Evolutionary conservation across 2,888 invertebrate genomes (phyloP).

Genomic region (Cerceris ruficornis): DNA sequence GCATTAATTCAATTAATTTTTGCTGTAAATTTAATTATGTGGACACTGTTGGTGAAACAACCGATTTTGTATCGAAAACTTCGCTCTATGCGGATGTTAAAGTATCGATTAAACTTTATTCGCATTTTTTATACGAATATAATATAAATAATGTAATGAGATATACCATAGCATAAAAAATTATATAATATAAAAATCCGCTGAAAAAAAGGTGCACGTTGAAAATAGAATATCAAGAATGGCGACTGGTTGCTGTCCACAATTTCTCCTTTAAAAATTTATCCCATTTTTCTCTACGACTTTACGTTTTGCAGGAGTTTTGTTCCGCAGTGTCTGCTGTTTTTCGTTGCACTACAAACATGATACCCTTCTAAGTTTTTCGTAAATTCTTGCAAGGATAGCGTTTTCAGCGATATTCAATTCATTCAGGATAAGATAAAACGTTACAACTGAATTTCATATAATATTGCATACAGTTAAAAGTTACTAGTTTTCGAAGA

Average conservation of each 20-base stretch:
- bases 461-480: background rate
- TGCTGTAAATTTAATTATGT: too few species aligned
- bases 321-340: conserved; percentile 37
- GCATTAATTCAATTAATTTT: too few species aligned
- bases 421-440: background rate
- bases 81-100: too few species aligned
- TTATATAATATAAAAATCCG: too few species aligned
- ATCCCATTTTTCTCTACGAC: conserved; percentile 67
- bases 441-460: background rate
- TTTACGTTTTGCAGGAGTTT: conserved; percentile 55
- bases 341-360: conserved; percentile 52
- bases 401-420: conserved; percentile 4
- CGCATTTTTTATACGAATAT: too few species aligned
- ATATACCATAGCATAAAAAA: too few species aligned
- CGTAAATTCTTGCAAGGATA: conserved; percentile 11
- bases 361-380: conserved; percentile 37
- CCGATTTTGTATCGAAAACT: too few species aligned
- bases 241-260: conserved; percentile 32
- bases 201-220: conserved; percentile 22
- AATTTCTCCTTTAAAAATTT: conserved; percentile 60
- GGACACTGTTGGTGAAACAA: too few species aligned
- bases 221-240: conserved; percentile 35
- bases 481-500: too few species aligned
- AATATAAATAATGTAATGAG: too few species aligned
- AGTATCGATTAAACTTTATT: too few species aligned